Conservation (phyloP, 2,797 vertebrate species). For the Anolis apletophallus region DNA sequence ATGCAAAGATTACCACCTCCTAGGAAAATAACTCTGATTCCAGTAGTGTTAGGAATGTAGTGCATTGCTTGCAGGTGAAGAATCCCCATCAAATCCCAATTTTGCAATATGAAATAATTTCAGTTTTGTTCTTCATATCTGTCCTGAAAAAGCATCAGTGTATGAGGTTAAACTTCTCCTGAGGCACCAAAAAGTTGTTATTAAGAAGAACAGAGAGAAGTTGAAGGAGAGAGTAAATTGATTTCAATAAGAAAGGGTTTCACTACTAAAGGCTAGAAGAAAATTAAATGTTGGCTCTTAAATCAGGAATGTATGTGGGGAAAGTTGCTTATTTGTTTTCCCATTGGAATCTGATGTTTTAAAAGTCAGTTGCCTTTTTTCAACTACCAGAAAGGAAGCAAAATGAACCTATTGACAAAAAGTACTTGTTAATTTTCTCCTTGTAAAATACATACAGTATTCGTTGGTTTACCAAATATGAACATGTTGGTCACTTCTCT, state of each 20-base stretch:
- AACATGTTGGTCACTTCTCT: neutral
- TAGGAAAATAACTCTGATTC: neutral
- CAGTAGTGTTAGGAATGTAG: neutral
- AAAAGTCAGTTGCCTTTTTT: conserved; percentile 34
- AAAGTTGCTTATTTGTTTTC: conserved; percentile 38
- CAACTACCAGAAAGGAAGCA: conserved; percentile 21
- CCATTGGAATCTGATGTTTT: neutral
- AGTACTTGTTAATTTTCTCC: conserved; percentile 8
- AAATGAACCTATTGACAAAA: conserved; percentile 18
- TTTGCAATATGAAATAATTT: conserved; percentile 32
- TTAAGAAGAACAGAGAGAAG: conserved; percentile 22
- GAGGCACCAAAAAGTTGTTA: conserved; percentile 32
- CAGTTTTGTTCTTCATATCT: conserved; percentile 20
- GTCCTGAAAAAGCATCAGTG: conserved; percentile 15
- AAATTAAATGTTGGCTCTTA: conserved; percentile 47
- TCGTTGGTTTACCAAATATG: neutral
- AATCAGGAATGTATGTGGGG: conserved; percentile 41
- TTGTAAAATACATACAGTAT: conserved; percentile 27
- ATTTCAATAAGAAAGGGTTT: conserved; percentile 47
- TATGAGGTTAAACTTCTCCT: conserved; percentile 30
- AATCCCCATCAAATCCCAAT: neutral
- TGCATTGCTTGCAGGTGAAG: neutral
- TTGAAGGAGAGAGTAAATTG: conserved; percentile 20
- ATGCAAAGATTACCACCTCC: neutral
- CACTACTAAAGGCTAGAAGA: conserved; percentile 46